Evolutionary conservation across 53 echinoderm and acorn worm genomes (phyloP), one percentile per base, ranked within the genome.

Genomic region (Actinopyga echinites): DNA sequence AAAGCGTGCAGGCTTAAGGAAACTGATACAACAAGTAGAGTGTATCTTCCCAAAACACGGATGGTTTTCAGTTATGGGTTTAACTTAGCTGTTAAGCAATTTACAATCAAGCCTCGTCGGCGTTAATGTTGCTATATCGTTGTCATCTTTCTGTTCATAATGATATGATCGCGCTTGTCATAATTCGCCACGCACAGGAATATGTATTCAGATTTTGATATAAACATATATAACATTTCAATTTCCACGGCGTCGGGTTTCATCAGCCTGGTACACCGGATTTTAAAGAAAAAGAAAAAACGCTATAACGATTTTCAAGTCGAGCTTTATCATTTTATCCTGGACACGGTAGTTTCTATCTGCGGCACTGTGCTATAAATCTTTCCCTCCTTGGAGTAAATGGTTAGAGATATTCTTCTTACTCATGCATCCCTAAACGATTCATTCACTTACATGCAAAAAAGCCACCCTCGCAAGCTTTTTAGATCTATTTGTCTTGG

Each of bases 141-240:
- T 17, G 13, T 49, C 49, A 49, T 49, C 3, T 40, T 49, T 49
- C 49, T 49, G 2, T 49, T 17, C 49, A 17, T 49, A 49, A 49
- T 49, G 49, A 13, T 49, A 49, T 49, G 49, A 49, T 15, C 17
- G 49, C 49, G 0, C 49, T 49, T 49, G 49, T 49, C 49, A 49
- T 49, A 49, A 49, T 49, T 49, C 49, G 49, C 49, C 49, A 69
- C 30, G 33, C 34, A 12, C 43, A 23, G 40, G 69, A 69, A 69
- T 69, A 69, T 69, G 69, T 69, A 69, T 69, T 69, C 69, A 43
- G 67, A 20, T 69, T 36, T 65, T 5, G 69, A 21, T 69, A 38
- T 69, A 69, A 69, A 69, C 69, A 69, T 69, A 69, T 69, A 43
- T 69, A 69, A 69, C 69, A 69, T 69, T 43, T 38, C 69, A 69